A percentile compares a stretch with the other conserved stretches of the same genome.
phyloP scores from a whole-genome alignment of 2,888 invertebrate genomes.

The Drosophila diplacantha region DNA sequence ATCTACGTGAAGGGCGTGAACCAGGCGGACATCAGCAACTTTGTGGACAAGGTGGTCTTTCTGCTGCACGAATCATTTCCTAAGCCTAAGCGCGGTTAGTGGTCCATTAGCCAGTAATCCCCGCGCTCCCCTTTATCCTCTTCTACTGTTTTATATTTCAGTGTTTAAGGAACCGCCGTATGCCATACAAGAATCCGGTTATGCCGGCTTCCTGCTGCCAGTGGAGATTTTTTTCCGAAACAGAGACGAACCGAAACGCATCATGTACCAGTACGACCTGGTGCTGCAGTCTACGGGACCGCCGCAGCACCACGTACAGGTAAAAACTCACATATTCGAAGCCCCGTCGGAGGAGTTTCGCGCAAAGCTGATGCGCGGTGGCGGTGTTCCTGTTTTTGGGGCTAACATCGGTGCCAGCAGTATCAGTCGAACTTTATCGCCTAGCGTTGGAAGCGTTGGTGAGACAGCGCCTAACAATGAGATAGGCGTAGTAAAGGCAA shows the following conservation, averaged over 20 bases:
- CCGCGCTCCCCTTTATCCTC: no score
- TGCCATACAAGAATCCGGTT: constrained; percentile 93
- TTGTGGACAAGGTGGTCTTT: constrained; percentile 95
- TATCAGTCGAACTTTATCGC: constrained; percentile 50
- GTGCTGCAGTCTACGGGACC: constrained; percentile 87
- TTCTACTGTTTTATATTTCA: constrained; percentile 76
- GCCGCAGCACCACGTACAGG: constrained; percentile 84
- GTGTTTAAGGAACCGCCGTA: constrained; percentile 95
- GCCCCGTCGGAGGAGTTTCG: constrained; percentile 93
- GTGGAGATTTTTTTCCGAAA: constrained; percentile 94
- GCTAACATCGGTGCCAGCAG: constrained; percentile 44
- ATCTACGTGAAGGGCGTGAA: constrained; percentile 94
- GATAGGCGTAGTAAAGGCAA: constrained; percentile 82
- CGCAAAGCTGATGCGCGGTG: constrained; percentile 91
- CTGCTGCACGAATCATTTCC: constrained; percentile 94
- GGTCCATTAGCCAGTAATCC: not conserved
- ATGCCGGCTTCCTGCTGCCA: constrained; percentile 93
- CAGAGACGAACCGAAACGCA: constrained; percentile 92
- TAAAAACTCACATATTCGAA: constrained; percentile 90
- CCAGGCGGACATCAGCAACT: constrained; percentile 91
- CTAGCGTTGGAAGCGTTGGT: constrained; percentile 45
- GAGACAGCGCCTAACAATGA: constrained; percentile 39
- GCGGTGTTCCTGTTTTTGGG: constrained; percentile 81
- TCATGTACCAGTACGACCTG: constrained; percentile 90
- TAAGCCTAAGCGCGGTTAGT: constrained; percentile 91